Evolutionary conservation across 35 echinoderm and acorn worm species (phyloP).

Genomic region (Diadema setosum): DNA sequence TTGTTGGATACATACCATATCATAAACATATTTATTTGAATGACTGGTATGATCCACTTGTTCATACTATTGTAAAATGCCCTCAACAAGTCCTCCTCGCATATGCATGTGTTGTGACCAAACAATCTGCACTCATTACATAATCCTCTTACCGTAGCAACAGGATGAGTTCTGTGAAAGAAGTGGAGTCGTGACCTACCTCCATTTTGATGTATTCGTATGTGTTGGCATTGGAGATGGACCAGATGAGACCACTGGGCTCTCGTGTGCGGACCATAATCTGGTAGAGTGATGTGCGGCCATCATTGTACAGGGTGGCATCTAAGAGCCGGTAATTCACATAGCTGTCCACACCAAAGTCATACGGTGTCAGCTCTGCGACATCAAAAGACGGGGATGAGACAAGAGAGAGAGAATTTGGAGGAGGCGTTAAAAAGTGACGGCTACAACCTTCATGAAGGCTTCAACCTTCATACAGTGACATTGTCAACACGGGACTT

Average conservation of each 20-base stretch:
- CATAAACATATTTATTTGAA: too few species aligned
- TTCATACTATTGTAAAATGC: too few species aligned
- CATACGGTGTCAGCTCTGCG: conserved; percentile 37
- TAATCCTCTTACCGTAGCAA: neutral
- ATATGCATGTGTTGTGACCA: neutral
- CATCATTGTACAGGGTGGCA: neutral
- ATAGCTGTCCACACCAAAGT: conserved; percentile 78
- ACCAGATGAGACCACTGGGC: conserved; percentile 63
- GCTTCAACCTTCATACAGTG: too few species aligned
- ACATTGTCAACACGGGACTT: too few species aligned
- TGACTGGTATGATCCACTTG: too few species aligned
- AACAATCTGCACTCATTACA: neutral
- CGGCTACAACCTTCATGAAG: too few species aligned
- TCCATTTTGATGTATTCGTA: conserved; percentile 77
- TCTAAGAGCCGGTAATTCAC: conserved; percentile 60
- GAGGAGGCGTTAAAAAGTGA: too few species aligned
- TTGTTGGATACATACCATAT: too few species aligned
- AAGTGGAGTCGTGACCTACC: conserved; percentile 64
- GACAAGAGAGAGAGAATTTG: neutral
- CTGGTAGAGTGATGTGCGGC: conserved; percentile 59
- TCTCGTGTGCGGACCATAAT: conserved; percentile 68
- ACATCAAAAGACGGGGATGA: neutral
- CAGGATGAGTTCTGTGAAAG: neutral
- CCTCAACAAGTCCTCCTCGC: neutral
- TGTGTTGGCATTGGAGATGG: conserved; percentile 62